Evolutionary conservation across 2,888 invertebrate species (phyloP), one percentile per base, ranked within the genome.

Genomic region (Unio pictorum): DNA sequence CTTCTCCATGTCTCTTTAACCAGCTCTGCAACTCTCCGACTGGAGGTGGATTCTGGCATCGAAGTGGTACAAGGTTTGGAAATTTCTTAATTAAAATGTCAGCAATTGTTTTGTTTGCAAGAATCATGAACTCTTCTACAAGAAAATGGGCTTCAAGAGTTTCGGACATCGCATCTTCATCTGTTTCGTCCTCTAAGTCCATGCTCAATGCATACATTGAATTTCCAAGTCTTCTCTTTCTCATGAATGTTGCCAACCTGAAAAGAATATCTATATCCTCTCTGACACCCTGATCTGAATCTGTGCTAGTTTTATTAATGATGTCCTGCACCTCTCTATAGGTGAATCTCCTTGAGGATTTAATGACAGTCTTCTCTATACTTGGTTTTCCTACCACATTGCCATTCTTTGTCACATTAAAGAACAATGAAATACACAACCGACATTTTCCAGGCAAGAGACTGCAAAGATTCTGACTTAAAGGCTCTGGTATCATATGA

Each of bases 401-500:
- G 17, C 75, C 74, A 34, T 71, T 28, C 45, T 18, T 28, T 58
- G 68, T 65, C 20, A 71, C n/a, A 4, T 68, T 34, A 45, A 81
- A 81, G 59, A 84, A 75, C 7, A 85, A 72, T 23, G 85, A 82
- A n/a, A 84, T 64, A 3, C 82, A 73, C n/a, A 76, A 69, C 60
- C 85, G 72, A 20, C 68, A 69, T 64, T 73, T 58, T 23, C 71
- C 74, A 23, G 79, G 79, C 7, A 78, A 64, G 1, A 85, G 73
- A 72, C 84, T 84, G 62, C 79, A 78, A 11, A 73, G 55, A 34
- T 76, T 73, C n/a, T 74, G 73, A 66, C 81, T 79, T 1, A 85
- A 66, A 45, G 78, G 78, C 60, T 81, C 79, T n/a, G 85, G 84
- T 28, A 85, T 66, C 84, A 85, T 84, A 57, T 78, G 61, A 54